A percentile compares a stretch with the other conserved stretches of the same genome.
These are phyloP conservation scores for Rafetus swinhoei DNA, from an alignment of 2,113 vertebrate species.

Conservation along the genomic window DNA sequence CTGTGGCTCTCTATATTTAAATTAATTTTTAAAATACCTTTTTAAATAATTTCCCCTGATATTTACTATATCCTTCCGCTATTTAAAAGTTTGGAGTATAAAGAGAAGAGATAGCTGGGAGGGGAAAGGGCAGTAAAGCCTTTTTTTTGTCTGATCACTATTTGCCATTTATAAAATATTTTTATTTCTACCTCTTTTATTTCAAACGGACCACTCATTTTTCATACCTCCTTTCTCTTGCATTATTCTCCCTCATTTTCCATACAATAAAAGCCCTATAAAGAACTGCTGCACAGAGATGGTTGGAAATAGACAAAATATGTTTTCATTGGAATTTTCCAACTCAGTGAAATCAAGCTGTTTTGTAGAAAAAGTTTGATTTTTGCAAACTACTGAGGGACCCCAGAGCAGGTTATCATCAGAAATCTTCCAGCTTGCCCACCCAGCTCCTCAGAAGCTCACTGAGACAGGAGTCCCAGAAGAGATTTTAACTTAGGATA, in stretches of 20 bases:
- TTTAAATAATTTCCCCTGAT: constrained; percentile 79
- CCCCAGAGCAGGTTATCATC: not conserved
- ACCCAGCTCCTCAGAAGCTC: not conserved
- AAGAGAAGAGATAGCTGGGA: constrained; percentile 40
- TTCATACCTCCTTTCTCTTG: not conserved
- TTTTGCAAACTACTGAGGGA: not conserved
- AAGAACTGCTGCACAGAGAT: not conserved
- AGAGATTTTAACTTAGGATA: not conserved
- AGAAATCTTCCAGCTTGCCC: not conserved
- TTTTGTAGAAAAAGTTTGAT: not conserved
- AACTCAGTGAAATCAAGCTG: not conserved
- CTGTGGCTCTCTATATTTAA: constrained; percentile 78
- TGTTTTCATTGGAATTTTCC: not conserved
- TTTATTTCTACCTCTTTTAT: constrained; percentile 6
- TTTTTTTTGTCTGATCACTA: constrained; percentile 15
- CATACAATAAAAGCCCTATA: not conserved
- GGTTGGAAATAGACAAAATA: not conserved
- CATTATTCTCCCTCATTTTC: not conserved
- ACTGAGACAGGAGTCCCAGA: not conserved
- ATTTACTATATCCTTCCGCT: constrained; percentile 72
- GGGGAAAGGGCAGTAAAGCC: constrained; percentile 47
- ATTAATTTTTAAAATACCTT: constrained; percentile 83
- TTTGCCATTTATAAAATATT: not conserved
- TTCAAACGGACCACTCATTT: not conserved
- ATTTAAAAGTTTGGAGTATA: constrained; percentile 48